A percentile compares a stretch with the other conserved stretches of the same genome.
These are phyloP conservation scores for Leucoraja erinaceus DNA, from an alignment of 2,113 vertebrate species.

Conservation along the genomic window DNA sequence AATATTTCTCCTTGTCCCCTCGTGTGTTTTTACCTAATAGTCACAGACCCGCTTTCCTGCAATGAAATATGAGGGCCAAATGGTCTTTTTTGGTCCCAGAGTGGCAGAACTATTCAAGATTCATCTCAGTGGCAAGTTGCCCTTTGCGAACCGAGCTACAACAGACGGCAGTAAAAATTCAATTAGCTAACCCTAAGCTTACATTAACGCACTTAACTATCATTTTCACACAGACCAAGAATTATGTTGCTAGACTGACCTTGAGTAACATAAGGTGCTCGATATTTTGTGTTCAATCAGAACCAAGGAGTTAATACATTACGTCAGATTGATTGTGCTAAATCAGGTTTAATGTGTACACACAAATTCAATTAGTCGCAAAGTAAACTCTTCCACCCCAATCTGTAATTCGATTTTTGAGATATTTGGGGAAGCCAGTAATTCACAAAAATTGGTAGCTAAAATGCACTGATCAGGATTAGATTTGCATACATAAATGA, in stretches of 20 bases:
- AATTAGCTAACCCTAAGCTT: conserved; percentile 5
- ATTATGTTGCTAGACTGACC: background rate
- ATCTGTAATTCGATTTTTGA: background rate
- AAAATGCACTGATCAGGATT: background rate
- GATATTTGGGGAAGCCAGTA: background rate
- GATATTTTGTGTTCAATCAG: conserved; percentile 24
- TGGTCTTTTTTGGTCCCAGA: background rate
- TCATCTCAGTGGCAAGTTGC: background rate
- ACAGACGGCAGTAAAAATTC: background rate
- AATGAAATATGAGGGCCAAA: conserved; percentile 10
- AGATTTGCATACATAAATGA: background rate
- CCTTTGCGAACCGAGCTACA: background rate
- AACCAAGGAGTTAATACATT: background rate
- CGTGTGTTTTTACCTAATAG: background rate
- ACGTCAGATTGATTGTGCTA: background rate
- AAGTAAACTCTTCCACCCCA: background rate
- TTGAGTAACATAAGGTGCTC: conserved; percentile 4
- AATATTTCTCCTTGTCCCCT: background rate
- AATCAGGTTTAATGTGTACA: background rate
- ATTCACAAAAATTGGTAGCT: background rate
- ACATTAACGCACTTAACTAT: background rate
- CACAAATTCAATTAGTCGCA: background rate
- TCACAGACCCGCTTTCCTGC: background rate
- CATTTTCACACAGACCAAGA: background rate
- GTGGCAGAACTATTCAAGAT: background rate